Evolutionary conservation across 2,113 vertebrate species (phyloP).

Genomic region (Pseudorectes ferrugineus): DNA sequence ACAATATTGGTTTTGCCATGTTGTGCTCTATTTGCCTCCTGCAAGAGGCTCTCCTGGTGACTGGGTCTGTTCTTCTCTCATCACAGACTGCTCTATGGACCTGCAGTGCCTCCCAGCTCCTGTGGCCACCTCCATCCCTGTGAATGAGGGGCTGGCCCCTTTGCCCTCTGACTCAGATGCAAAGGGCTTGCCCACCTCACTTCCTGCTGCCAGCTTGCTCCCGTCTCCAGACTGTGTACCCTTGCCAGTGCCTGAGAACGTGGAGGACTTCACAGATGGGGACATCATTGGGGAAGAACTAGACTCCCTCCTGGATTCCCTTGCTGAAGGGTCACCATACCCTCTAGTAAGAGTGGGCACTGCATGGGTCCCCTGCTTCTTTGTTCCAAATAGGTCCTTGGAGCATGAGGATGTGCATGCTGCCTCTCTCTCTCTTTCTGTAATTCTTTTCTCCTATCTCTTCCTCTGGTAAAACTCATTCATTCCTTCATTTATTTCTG

Average conservation of each 20-base stretch:
- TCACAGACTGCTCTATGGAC: constrained; percentile 71
- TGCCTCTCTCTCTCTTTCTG: not conserved
- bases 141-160: constrained; percentile 71
- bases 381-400: not conserved
- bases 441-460: not conserved
- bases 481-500: not conserved
- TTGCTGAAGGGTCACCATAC: constrained; percentile 64
- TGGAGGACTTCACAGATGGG: constrained; percentile 77
- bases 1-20: not conserved
- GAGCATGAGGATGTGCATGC: not conserved
- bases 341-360: constrained; percentile 67
- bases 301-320: constrained; percentile 85
- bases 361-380: not conserved
- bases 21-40: not conserved
- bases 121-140: constrained; percentile 66
- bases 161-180: constrained; percentile 51
- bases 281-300: constrained; percentile 90
- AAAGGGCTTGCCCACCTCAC: constrained; percentile 61
- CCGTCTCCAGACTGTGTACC: constrained; percentile 70
- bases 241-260: constrained; percentile 73
- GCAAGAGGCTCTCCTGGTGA: constrained; percentile 2
- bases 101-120: constrained; percentile 69
- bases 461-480: not conserved
- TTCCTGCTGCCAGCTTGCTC: constrained; percentile 76
- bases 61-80: not conserved